Conservation (phyloP, 2,797 vertebrate genomes). For the Galagoides demidoff region DNA sequence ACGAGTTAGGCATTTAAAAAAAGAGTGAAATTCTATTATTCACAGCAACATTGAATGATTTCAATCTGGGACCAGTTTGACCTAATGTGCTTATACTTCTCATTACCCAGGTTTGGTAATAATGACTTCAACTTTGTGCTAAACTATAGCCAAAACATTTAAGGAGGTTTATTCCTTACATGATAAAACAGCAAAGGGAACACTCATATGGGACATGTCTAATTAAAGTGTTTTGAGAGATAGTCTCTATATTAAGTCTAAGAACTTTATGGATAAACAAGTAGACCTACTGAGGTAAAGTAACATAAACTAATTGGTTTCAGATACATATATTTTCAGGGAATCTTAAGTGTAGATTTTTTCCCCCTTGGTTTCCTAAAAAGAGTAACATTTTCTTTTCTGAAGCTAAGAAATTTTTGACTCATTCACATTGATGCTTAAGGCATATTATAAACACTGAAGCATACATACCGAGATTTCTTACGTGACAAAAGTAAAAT, state of each 20-base stretch:
- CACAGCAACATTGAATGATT: not conserved
- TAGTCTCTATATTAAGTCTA: not conserved
- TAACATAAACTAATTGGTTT: not conserved
- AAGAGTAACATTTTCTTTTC: not conserved
- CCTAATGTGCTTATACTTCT: not conserved
- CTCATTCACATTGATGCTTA: not conserved
- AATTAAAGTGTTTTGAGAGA: not conserved
- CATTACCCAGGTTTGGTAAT: not conserved
- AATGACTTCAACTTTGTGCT: not conserved
- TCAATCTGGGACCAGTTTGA: not conserved
- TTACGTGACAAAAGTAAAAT: not conserved
- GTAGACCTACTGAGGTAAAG: not conserved
- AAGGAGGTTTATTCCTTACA: not conserved
- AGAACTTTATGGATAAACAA: not conserved
- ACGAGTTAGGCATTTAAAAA: not conserved
- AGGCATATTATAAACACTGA: not conserved
- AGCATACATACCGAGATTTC: not conserved
- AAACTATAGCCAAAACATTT: not conserved
- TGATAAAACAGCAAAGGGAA: not conserved
- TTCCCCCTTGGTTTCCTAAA: not conserved
- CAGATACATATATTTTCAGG: not conserved
- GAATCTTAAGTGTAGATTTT: not conserved
- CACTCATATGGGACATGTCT: not conserved
- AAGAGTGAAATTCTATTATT: not conserved
- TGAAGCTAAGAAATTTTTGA: not conserved